phyloP scores from a whole-genome alignment of 2,113 vertebrate species.

The Rafetus swinhoei region DNA sequence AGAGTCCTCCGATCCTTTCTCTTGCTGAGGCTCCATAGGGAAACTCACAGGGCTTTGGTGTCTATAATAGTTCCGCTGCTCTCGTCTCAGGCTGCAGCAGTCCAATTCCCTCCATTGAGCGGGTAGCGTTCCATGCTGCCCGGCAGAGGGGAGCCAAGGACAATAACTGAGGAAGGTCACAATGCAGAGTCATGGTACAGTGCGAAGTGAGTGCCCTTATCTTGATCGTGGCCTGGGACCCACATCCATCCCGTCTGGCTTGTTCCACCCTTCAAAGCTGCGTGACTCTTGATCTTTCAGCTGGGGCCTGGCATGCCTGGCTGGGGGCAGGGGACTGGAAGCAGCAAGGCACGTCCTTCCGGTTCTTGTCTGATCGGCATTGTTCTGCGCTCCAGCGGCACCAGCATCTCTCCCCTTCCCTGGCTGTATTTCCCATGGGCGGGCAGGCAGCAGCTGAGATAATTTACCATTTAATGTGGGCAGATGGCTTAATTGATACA shows the following conservation, averaged over 20 bases:
- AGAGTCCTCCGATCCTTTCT: not conserved
- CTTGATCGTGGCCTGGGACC: not conserved
- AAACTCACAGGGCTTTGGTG: rapidly evolving
- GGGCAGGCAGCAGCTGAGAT: slow-evolving; percentile 51
- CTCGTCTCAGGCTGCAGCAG: rapidly evolving
- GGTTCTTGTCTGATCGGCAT: rapidly evolving
- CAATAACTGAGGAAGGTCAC: not conserved
- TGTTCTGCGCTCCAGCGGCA: not conserved
- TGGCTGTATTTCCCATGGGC: slow-evolving; percentile 39
- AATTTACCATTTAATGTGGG: slow-evolving; percentile 69
- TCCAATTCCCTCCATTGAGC: rapidly evolving
- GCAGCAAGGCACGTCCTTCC: rapidly evolving
- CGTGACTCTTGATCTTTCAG: not conserved
- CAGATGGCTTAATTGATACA: slow-evolving; percentile 78
- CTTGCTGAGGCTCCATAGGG: not conserved
- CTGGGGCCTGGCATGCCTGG: rapidly evolving
- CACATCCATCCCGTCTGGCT: rapidly evolving
- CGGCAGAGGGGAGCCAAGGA: not conserved
- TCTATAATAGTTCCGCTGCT: rapidly evolving
- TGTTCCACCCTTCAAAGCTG: not conserved
- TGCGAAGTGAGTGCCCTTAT: not conserved
- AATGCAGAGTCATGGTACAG: not conserved
- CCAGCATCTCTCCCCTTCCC: not conserved
- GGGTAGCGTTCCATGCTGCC: not conserved
- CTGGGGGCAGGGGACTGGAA: rapidly evolving